Conservation (phyloP, 2,888 invertebrate species). For the Rotaria socialis region DNA sequence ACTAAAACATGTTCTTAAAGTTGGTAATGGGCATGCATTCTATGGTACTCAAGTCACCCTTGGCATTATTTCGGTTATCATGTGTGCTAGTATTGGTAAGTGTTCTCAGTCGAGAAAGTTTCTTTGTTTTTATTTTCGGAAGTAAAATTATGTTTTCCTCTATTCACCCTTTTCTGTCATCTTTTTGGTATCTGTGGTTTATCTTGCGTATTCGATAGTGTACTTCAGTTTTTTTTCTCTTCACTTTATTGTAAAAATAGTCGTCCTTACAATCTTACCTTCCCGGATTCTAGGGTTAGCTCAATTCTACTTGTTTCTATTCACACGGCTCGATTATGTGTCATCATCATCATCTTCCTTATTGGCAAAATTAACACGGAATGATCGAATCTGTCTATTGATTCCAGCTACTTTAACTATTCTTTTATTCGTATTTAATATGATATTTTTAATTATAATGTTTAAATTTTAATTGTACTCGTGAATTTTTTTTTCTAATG, state of each 20-base stretch:
- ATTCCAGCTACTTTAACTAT: not conserved
- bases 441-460: not conserved
- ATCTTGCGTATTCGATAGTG: not conserved
- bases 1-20: not conserved
- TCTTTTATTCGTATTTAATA: not conserved
- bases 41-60: conserved; percentile 35
- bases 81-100: conserved; percentile 24
- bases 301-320: not conserved
- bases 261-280: not conserved
- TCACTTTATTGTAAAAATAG: not conserved
- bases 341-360: too few species aligned
- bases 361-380: not conserved
- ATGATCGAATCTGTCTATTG: not conserved
- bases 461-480: not conserved
- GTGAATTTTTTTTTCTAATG: not conserved
- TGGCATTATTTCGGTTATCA: conserved; percentile 25
- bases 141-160: too few species aligned
- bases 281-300: not conserved
- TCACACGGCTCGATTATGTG: not conserved
- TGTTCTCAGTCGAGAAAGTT: not conserved
- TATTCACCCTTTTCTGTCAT: not conserved
- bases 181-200: not conserved
- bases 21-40: not conserved
- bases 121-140: not conserved
- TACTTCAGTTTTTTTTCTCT: too few species aligned